Evolutionary conservation across 1,140 invertebrate genomes (phyloP).

Genomic region (Dendroctonus ponderosae): DNA sequence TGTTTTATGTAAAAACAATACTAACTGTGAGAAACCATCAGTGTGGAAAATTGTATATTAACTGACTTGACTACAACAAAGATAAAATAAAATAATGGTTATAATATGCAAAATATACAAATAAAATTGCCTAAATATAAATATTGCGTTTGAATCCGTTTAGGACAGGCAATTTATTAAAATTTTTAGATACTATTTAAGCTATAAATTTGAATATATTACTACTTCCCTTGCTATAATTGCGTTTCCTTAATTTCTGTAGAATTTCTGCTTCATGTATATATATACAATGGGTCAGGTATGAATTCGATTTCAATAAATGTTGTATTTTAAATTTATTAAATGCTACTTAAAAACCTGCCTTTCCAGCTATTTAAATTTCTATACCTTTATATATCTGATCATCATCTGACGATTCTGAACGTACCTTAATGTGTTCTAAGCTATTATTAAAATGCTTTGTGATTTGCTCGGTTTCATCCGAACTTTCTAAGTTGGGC

Average conservation of each 20-base stretch:
- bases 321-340: neutral
- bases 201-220: no score
- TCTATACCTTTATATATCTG: conserved; percentile 64
- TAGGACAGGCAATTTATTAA: no score
- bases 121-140: no score
- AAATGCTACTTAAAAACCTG: conserved; percentile 4
- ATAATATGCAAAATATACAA: neutral
- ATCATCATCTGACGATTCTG: conserved; percentile 64
- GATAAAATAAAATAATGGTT: no score
- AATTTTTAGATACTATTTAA: no score
- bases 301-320: neutral
- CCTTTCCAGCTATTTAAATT: conserved; percentile 22
- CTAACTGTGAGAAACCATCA: conserved; percentile 51
- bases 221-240: no score
- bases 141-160: no score
- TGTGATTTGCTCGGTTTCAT: conserved; percentile 94
- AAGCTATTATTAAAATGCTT: conserved; percentile 91
- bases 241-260: no score
- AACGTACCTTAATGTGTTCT: conserved; percentile 69
- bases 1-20: conserved; percentile 68
- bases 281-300: neutral
- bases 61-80: conserved; percentile 16
- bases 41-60: conserved; percentile 56
- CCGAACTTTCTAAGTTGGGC: conserved; percentile 87
- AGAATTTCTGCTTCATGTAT: neutral